These are phyloP conservation scores for Pseudocheirus occidentalis DNA, from an alignment of 2,797 vertebrate species.

Conservation along the genomic window DNA sequence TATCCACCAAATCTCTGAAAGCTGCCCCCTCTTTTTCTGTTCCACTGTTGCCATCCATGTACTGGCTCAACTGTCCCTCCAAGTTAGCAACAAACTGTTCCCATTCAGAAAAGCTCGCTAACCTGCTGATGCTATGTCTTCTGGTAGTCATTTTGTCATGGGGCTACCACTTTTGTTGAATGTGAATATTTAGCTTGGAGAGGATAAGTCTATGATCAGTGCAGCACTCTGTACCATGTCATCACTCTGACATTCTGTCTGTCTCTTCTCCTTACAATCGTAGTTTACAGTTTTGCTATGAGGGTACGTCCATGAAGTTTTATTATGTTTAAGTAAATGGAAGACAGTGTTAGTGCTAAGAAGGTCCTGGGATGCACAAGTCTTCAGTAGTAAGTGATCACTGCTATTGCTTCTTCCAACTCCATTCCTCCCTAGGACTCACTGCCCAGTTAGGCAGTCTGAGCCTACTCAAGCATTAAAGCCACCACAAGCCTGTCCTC, in stretches of 20 bases:
- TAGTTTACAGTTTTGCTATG: background rate
- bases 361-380: background rate
- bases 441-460: no score
- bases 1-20: background rate
- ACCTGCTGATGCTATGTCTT: background rate
- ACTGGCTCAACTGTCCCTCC: background rate
- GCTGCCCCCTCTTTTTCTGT: background rate
- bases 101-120: background rate
- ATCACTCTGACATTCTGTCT: no score
- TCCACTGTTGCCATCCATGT: background rate
- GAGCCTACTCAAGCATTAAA: background rate
- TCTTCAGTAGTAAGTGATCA: background rate
- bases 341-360: background rate
- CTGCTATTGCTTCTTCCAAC: background rate
- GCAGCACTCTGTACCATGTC: background rate
- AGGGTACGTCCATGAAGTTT: background rate
- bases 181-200: background rate
- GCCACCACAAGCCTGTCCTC: background rate
- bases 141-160: background rate
- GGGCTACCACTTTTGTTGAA: background rate
- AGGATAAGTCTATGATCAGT: background rate
- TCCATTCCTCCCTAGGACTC: background rate
- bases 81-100: background rate
- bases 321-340: background rate
- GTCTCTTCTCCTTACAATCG: background rate